Conservation (phyloP, 2,113 vertebrate genomes). For the Catharus minimus region DNA sequence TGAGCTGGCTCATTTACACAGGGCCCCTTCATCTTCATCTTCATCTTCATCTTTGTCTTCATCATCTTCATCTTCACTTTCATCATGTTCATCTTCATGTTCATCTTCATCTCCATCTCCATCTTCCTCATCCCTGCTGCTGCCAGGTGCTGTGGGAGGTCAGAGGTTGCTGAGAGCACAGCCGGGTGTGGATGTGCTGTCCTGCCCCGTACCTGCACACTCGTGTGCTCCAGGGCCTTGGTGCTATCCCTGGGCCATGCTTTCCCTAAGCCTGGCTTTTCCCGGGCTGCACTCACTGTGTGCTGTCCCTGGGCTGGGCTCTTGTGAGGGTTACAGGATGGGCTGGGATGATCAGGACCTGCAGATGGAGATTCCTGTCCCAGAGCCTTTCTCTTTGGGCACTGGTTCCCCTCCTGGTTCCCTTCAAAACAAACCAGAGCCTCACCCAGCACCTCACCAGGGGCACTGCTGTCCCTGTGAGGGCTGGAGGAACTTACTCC, state of each 20-base stretch:
- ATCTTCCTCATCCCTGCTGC: no score
- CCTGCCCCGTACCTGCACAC: background rate
- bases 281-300: background rate
- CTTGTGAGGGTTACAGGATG: background rate
- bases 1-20: fast-evolving
- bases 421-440: background rate
- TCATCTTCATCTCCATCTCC: background rate
- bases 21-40: background rate
- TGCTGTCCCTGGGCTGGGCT: background rate
- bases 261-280: background rate
- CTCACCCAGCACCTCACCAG: fast-evolving
- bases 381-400: no score
- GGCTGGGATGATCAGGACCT: background rate
- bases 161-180: background rate
- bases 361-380: background rate
- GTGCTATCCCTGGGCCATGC: fast-evolving
- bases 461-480: fast-evolving
- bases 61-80: background rate
- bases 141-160: background rate
- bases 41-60: no score
- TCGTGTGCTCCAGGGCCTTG: fast-evolving
- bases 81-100: no score
- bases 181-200: no score
- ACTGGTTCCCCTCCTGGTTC: background rate
- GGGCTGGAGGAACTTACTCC: fast-evolving